Evolutionary conservation across 1,140 invertebrate species (phyloP), one percentile per base, ranked within the genome.

Genomic region (Drosophila kurseongensis): DNA sequence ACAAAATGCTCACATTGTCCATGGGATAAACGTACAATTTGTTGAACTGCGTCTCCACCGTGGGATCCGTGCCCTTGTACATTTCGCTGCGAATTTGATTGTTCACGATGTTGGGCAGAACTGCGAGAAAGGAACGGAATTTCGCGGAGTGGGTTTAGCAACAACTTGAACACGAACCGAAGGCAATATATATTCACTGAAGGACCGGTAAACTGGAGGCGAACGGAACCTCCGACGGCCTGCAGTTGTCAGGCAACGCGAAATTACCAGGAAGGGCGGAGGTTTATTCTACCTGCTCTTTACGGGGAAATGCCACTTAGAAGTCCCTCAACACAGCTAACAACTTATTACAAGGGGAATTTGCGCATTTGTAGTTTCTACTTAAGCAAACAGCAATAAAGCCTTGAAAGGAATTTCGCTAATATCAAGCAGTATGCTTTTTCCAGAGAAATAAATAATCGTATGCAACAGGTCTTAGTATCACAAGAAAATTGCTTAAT

Each of bases 11-110:
- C 55, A 99, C 99, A 90, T 99, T 96, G 86, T 99, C 97, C 92
- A 99, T 98, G 50, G 97, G 95, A 92, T 99, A 98, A 56, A 99
- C 98, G 93, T 99, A 99, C 63, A 99, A 97, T 90, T 99, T 97
- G 91, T 99, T 98, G 92, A 99, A 99, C 92, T 98, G 98, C 29
- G 90, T 92, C 57, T 92, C 92, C 63, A 86, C 90, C 10, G 83
- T 91, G 16, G 91, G 89, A 78, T 92, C 91, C 27, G 92, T 80
- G 58, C 90, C 86, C 74, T 92, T 92, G 67, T 92, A 92, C 92
- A 92, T 92, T 82, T 92, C 92, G 59, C 82, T 82, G 52, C 92
- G 91, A 61, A 92, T 92, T 77, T 92, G 90, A 60, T 92, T 92
- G 52, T 92, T 92, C 47, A 99, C 97, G 92, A 99, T 99, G 92